Conservation (phyloP, 2,888 invertebrate genomes). For the Hirtodrosophila alboralis region DNA sequence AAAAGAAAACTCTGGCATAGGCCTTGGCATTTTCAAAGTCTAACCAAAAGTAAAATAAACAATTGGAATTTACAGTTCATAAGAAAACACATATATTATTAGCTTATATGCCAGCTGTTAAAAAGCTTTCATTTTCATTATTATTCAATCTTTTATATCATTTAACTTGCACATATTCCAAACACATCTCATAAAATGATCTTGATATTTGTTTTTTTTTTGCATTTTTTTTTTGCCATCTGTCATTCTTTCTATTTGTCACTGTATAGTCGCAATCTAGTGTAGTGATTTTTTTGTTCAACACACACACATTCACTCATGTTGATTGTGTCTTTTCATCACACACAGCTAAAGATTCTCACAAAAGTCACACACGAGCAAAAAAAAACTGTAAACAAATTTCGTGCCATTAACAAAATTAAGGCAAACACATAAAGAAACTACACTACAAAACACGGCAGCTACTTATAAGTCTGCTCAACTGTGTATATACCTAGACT, state of each 20-base stretch:
- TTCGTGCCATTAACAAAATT: constrained; percentile 66
- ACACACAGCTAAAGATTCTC: constrained; percentile 23
- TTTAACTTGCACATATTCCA: neutral
- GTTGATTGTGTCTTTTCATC: constrained; percentile 35
- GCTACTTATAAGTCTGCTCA: constrained; percentile 1
- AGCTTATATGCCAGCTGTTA: neutral
- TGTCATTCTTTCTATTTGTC: neutral
- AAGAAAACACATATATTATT: no score
- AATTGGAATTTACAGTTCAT: constrained; percentile 13
- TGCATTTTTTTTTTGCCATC: constrained; percentile 4
- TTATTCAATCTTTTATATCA: neutral
- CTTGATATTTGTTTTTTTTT: no score
- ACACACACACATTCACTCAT: constrained; percentile 1
- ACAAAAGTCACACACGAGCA: constrained; percentile 4
- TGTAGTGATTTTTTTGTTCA: neutral
- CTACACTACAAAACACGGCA: neutral
- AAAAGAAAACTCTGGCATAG: constrained; percentile 54
- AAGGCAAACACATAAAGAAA: constrained; percentile 49
- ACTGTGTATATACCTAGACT: constrained; percentile 27
- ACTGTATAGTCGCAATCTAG: neutral
- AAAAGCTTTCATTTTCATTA: no score
- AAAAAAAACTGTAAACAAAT: constrained; percentile 58
- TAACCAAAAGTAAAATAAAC: constrained; percentile 1
- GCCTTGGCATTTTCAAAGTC: constrained; percentile 33
- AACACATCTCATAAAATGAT: constrained; percentile 6